phyloP scores from a whole-genome alignment of 2,888 invertebrate species.

The Petrophora chlorosata region DNA sequence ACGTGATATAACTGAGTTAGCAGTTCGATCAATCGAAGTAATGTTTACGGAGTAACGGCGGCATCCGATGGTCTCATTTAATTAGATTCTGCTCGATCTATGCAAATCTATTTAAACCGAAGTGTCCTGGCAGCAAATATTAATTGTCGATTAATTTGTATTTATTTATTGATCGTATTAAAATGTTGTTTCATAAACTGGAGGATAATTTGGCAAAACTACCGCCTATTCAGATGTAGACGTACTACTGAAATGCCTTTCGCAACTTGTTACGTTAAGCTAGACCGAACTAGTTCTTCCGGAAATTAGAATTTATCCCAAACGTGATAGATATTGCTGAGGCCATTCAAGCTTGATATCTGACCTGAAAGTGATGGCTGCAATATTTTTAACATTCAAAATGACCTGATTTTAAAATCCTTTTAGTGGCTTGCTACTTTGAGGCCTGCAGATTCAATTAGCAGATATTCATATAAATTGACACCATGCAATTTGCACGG shows the following conservation, averaged over 20 bases:
- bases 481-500: not conserved
- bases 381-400: too few species aligned
- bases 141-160: not conserved
- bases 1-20: constrained; percentile 13
- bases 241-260: too few species aligned
- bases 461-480: not conserved
- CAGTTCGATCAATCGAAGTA: constrained; percentile 9
- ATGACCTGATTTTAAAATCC: not conserved
- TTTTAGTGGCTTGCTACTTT: not conserved
- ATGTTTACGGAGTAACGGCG: constrained; percentile 7
- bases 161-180: not conserved
- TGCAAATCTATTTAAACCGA: constrained; percentile 19
- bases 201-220: too few species aligned
- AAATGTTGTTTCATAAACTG: not conserved
- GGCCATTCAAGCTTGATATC: too few species aligned
- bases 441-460: constrained; percentile 1
- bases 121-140: constrained; percentile 6
- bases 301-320: too few species aligned
- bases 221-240: too few species aligned
- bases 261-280: too few species aligned
- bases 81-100: constrained; percentile 23
- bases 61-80: constrained; percentile 18
- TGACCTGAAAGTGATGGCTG: too few species aligned
- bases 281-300: too few species aligned
- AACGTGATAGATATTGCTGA: too few species aligned